Conservation (phyloP, 92 coral and sea anemone species). For the Zoanthus sansibaricus region DNA sequence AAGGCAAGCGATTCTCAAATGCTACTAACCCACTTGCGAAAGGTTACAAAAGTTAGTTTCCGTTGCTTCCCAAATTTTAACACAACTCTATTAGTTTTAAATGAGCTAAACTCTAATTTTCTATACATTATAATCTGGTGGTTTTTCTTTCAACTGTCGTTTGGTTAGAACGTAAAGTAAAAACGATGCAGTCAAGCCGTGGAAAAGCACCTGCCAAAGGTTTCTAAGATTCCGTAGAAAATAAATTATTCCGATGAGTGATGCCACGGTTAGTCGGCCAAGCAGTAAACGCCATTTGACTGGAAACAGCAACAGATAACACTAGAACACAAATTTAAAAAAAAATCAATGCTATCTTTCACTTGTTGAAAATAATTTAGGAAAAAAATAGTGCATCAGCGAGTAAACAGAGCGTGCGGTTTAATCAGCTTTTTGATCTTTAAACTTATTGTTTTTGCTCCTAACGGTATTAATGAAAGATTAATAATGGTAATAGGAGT, state of each 20-base stretch:
- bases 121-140: constrained; percentile 95
- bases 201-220: constrained; percentile 87
- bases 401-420: too few relatives aligned
- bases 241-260: constrained; percentile 71
- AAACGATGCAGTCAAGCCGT: constrained; percentile 66
- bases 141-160: constrained; percentile 87
- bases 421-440: too few relatives aligned
- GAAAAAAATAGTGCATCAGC: too few relatives aligned
- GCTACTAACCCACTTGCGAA: too few relatives aligned
- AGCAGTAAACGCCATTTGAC: constrained; percentile 76
- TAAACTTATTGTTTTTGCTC: too few relatives aligned
- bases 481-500: too few relatives aligned
- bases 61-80: neutral
- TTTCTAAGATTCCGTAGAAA: constrained; percentile 83
- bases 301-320: constrained; percentile 79
- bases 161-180: constrained; percentile 78
- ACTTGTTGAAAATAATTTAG: too few relatives aligned
- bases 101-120: neutral
- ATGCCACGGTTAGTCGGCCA: constrained; percentile 65
- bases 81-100: neutral
- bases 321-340: constrained; percentile 47
- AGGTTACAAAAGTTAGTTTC: too few relatives aligned
- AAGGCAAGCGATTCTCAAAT: too few relatives aligned
- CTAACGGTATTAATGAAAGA: too few relatives aligned
- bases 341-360: too few relatives aligned